Conservation (phyloP, 2,113 vertebrate genomes). For the Donacobius atricapilla region DNA sequence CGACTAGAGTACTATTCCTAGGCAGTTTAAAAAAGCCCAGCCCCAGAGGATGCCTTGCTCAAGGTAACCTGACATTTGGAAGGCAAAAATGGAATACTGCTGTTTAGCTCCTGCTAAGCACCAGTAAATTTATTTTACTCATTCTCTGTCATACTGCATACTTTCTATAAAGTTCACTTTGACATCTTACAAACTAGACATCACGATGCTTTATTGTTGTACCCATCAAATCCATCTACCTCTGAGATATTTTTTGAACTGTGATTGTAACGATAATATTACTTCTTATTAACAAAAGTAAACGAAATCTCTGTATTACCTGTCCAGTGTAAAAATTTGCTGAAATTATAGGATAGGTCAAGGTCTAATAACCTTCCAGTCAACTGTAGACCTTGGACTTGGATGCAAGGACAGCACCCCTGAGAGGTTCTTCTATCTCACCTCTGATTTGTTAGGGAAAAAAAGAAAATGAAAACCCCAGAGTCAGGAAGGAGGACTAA, state of each 20-base stretch:
- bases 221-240: background rate
- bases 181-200: slow-evolving; percentile 25
- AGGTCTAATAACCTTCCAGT: background rate
- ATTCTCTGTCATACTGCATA: slow-evolving; percentile 18
- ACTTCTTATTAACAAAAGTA: background rate
- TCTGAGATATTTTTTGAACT: background rate
- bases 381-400: background rate
- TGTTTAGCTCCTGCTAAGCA: slow-evolving; percentile 34
- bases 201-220: background rate
- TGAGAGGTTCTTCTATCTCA: background rate
- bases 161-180: background rate
- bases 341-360: background rate
- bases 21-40: background rate
- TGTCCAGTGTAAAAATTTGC: background rate
- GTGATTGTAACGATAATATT: background rate
- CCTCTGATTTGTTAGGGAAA: background rate
- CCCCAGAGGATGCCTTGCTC: background rate
- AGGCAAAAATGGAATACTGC: background rate
- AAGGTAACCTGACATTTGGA: slow-evolving; percentile 2
- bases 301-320: background rate
- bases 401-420: background rate
- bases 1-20: background rate
- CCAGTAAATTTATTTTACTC: background rate
- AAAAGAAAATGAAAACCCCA: too few relatives aligned
- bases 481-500: too few relatives aligned